These are phyloP conservation scores for Dasypus novemcinctus DNA, from an alignment of 2,113 vertebrate species.

Conservation along the genomic window DNA sequence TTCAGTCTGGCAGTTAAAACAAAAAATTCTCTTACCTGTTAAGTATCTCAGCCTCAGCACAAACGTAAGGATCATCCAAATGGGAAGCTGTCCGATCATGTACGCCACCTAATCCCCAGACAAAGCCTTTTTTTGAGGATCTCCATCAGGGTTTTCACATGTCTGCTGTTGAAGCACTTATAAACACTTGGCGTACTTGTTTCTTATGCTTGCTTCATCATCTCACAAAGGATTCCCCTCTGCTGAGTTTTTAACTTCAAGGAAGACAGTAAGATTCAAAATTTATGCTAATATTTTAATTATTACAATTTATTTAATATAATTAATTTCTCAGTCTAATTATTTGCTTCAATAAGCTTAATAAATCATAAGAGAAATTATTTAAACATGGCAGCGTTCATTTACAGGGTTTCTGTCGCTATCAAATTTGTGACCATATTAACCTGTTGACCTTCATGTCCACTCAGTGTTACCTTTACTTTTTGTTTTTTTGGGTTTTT, in stretches of 20 bases:
- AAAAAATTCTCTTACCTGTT: neutral
- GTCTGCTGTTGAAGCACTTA: neutral
- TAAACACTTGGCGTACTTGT: neutral
- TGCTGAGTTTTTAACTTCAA: neutral
- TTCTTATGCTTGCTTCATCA: neutral
- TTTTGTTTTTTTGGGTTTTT: too few species aligned
- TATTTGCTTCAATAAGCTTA: neutral
- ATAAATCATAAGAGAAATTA: neutral
- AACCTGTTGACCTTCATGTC: neutral
- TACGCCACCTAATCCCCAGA: neutral
- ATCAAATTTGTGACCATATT: neutral
- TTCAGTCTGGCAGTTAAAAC: neutral
- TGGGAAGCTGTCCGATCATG: neutral
- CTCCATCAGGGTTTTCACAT: neutral
- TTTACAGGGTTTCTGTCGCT: neutral
- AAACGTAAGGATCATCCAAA: neutral
- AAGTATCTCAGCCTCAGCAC: neutral
- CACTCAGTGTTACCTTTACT: neutral
- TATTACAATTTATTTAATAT: neutral
- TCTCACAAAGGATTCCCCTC: neutral
- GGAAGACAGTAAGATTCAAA: neutral
- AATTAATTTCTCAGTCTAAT: neutral
- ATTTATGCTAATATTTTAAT: neutral
- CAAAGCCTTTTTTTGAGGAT: neutral
- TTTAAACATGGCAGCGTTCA: neutral